Conservation (phyloP, 92 coral and sea anemone species). For the Actinostola sp. region DNA sequence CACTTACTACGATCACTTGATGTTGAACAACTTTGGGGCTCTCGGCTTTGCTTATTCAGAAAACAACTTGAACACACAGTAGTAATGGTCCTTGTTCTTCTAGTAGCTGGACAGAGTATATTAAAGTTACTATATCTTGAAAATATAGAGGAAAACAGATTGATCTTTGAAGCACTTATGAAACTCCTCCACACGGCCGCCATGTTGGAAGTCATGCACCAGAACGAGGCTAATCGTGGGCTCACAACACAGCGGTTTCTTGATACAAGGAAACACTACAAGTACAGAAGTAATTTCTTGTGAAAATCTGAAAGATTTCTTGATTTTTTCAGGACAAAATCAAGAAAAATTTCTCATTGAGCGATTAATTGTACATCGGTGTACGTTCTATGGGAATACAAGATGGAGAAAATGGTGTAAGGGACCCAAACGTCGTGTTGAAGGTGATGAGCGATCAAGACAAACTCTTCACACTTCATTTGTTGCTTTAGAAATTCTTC, state of each 20-base stretch:
- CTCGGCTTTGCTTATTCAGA: background rate
- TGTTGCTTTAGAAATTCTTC: background rate
- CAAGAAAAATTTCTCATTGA: background rate
- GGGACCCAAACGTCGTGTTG: background rate
- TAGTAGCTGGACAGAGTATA: slow-evolving; percentile 10
- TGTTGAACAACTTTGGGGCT: background rate
- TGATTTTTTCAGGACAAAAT: background rate
- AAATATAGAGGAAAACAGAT: slow-evolving; percentile 4
- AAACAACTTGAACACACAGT: slow-evolving; percentile 20
- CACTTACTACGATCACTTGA: background rate
- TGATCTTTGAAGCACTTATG: background rate
- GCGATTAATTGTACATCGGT: background rate
- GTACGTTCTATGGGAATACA: background rate
- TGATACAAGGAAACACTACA: slow-evolving; percentile 39
- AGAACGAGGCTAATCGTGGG: slow-evolving; percentile 67
- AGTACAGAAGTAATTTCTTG: background rate
- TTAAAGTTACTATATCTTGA: background rate
- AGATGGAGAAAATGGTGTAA: background rate
- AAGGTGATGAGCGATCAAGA: background rate
- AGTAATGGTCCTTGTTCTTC: slow-evolving; percentile 2
- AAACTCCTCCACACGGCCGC: slow-evolving; percentile 31
- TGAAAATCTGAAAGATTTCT: background rate
- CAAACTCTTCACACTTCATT: background rate
- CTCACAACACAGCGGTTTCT: slow-evolving; percentile 57
- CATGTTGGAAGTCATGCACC: slow-evolving; percentile 37